Evolutionary conservation across 2,797 vertebrate species (phyloP).

Genomic region (Momotus momota): DNA sequence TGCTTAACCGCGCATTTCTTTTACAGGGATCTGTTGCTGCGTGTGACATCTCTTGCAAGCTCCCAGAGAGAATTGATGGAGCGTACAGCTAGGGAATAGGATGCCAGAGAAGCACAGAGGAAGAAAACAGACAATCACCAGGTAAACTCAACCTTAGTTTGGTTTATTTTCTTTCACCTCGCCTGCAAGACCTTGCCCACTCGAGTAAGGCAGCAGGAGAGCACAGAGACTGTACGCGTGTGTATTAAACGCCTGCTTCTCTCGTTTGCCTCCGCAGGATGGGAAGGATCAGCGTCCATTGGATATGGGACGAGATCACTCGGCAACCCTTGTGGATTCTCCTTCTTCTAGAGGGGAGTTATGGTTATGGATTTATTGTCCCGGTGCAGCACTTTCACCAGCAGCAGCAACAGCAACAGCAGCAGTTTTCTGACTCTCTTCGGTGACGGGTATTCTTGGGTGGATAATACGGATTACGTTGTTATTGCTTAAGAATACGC

Average conservation of each 20-base stretch:
- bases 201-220: conserved; percentile 19
- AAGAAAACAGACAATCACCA: conserved; percentile 68
- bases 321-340: conserved; percentile 79
- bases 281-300: conserved; percentile 69
- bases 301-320: conserved; percentile 78
- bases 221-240: conserved; percentile 1
- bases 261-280: conserved; percentile 78
- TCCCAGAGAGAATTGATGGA: conserved; percentile 64
- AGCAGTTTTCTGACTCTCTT: conserved; percentile 92
- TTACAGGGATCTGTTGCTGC: conserved; percentile 79
- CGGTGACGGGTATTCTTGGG: conserved; percentile 99
- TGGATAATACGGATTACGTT: conserved; percentile 99
- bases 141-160: conserved; percentile 76
- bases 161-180: conserved; percentile 49
- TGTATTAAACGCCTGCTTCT: conserved; percentile 66
- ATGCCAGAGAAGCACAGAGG: conserved; percentile 67
- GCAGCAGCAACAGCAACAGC: conserved; percentile 44
- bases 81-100: conserved; percentile 54
- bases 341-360: conserved; percentile 78
- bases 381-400: conserved; percentile 69
- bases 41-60: conserved; percentile 71
- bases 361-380: conserved; percentile 87
- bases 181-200: conserved; percentile 16
- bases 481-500: conserved; percentile 99
- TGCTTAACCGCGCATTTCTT: conserved; percentile 83